These are phyloP conservation scores for Drosophila azteca DNA, from an alignment of 1,140 invertebrate genomes.

Conservation along the genomic window DNA sequence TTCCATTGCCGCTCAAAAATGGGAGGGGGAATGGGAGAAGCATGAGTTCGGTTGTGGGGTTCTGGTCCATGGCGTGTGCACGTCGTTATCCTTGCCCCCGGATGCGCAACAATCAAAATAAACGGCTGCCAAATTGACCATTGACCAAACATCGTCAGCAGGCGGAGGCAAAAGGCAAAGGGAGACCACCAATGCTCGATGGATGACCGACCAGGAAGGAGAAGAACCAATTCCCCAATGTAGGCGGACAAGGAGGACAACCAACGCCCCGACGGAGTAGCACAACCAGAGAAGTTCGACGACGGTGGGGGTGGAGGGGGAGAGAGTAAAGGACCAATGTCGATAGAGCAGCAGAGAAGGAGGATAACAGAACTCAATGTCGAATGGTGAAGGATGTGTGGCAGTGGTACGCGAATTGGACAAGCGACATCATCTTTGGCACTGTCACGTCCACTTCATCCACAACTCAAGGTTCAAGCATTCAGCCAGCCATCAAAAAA, in stretches of 20 bases:
- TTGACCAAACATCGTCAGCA: constrained; percentile 79
- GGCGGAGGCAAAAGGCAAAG: constrained; percentile 7
- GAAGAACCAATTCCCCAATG: no score
- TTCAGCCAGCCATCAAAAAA: constrained; percentile 14
- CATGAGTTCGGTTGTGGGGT: constrained; percentile 36
- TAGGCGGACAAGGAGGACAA: neutral
- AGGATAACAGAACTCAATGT: no score
- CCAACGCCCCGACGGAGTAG: no score
- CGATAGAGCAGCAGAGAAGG: no score
- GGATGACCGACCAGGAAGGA: no score
- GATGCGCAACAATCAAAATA: constrained; percentile 83
- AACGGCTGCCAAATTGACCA: constrained; percentile 83
- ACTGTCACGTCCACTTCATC: constrained; percentile 62
- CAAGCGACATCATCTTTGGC: constrained; percentile 47
- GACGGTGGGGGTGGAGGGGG: no score
- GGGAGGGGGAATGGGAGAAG: constrained; percentile 1
- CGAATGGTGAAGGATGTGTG: neutral
- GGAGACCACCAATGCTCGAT: neutral
- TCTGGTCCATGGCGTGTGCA: constrained; percentile 69
- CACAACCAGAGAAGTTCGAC: neutral
- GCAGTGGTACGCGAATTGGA: neutral
- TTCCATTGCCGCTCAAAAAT: constrained; percentile 28
- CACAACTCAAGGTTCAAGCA: constrained; percentile 45
- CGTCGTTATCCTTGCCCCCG: constrained; percentile 74
- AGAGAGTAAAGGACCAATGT: no score